A percentile compares a stretch with the other conserved stretches of the same genome.
phyloP scores from a whole-genome alignment of 2,113 vertebrate species.

The Mellivora capensis region DNA sequence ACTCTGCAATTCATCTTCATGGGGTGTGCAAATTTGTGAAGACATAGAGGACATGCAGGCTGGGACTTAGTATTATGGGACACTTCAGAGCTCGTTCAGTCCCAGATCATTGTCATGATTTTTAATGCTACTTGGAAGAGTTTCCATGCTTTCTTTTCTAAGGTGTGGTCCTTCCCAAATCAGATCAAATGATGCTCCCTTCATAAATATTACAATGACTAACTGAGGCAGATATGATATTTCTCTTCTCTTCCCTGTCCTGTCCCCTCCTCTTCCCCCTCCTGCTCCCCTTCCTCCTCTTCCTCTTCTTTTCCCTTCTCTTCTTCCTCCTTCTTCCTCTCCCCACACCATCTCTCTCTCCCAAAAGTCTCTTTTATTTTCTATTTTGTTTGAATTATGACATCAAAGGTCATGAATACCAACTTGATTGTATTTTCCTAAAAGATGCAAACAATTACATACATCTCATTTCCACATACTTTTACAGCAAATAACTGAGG shows the following conservation, averaged over 20 bases:
- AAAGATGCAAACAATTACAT: not conserved
- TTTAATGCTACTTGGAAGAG: not conserved
- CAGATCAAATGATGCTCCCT: not conserved
- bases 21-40: not conserved
- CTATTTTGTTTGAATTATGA: not conserved
- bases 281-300: too few species aligned
- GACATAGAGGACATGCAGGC: not conserved
- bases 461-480: not conserved
- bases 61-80: not conserved
- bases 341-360: not conserved
- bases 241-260: not conserved
- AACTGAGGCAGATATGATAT: not conserved
- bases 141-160: not conserved
- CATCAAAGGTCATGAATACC: not conserved
- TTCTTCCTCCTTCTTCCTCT: not conserved
- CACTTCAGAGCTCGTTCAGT: not conserved
- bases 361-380: not conserved
- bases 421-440: not conserved
- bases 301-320: not conserved
- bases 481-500: not conserved
- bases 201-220: not conserved
- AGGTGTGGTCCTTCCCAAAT: not conserved
- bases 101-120: too few species aligned
- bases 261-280: not conserved
- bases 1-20: not conserved